Conservation (phyloP, 2,888 invertebrate genomes). For the Monochamus alternatus region DNA sequence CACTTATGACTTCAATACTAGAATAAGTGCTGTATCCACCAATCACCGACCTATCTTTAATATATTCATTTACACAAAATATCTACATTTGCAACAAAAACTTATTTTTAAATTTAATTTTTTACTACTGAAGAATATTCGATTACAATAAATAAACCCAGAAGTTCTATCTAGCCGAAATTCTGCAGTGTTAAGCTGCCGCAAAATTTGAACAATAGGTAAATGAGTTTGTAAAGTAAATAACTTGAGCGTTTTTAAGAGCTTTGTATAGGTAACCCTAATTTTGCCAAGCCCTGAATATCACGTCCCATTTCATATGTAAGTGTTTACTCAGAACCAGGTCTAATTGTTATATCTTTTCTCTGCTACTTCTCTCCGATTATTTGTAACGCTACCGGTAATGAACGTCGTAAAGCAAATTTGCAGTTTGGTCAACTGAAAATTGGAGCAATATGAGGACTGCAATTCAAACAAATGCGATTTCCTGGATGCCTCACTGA, state of each 20-base stretch:
- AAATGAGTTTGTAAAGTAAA: slow-evolving; percentile 55
- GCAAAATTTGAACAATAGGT: slow-evolving; percentile 50
- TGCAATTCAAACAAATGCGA: too few species aligned
- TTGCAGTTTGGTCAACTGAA: slow-evolving; percentile 51
- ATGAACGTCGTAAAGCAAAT: slow-evolving; percentile 49
- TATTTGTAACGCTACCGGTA: slow-evolving; percentile 43
- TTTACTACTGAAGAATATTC: too few species aligned
- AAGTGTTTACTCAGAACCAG: slow-evolving; percentile 64
- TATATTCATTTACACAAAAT: too few species aligned
- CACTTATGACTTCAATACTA: too few species aligned
- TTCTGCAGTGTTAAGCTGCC: slow-evolving; percentile 28
- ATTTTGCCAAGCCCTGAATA: slow-evolving; percentile 63
- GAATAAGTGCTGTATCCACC: too few species aligned
- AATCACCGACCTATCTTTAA: too few species aligned
- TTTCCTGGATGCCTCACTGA: too few species aligned
- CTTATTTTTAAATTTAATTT: too few species aligned
- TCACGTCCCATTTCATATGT: slow-evolving; percentile 59
- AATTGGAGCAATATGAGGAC: slow-evolving; percentile 43
- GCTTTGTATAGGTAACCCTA: slow-evolving; percentile 62
- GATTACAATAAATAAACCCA: neutral
- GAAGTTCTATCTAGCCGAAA: slow-evolving; percentile 7
- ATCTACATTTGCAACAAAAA: too few species aligned
- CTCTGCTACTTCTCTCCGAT: slow-evolving; percentile 37
- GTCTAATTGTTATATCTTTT: slow-evolving; percentile 60
- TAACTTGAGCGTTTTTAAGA: slow-evolving; percentile 51